Base-by-base conservation (phyloP, 2,113 vertebrate species). In the Suricata suricatta region DNA sequence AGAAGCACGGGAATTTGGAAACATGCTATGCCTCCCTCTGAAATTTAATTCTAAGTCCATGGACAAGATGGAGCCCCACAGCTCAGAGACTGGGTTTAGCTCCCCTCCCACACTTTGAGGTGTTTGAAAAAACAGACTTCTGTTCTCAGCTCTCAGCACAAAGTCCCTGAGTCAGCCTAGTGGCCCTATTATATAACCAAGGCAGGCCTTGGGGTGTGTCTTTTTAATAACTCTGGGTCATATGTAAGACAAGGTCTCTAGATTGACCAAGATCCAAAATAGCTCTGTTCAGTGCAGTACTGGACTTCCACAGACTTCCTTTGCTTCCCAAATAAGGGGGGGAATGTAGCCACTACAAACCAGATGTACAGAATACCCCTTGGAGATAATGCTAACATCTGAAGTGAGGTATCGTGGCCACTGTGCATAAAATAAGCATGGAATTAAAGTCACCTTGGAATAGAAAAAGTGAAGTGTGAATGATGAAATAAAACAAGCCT, bases 391-490 rank as follows among this genome's bases (percentile, higher is more conserved):
- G 64, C 85, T 66, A 77, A 87, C 77, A 88, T 83, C 93, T 87
- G 76, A 96, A 95, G 94, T 64, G 71, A 88, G 89, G 60, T 85
- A 27, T 74, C 47, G 44, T 83, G 80, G 93, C 76, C 81, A 95
- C 69, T 21, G 57, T n/a, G 84, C 90, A 86, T 93, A 94, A 97
- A 97, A 92, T 82, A 96, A 93, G 93, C 68, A 35, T 64, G 60
- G 72, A 88, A 91, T 93, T 76, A 93, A 81, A 96, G 94, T 96
- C 94, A 97, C 93, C 93, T 97, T 97, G 96, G 82, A 93, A 86
- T 95, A 52, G 89, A 81, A 94, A 88, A 79, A 85, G 93, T 96
- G 93, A 96, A 41, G 60, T 93, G 93, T 93, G 94, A 94, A 92
- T 88, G 93, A 94, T 1, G 15, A 82, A 85, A 77, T 79, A 6